Base-by-base conservation (phyloP, 2,888 invertebrate species). In the Macrostomum cliftonense region DNA sequence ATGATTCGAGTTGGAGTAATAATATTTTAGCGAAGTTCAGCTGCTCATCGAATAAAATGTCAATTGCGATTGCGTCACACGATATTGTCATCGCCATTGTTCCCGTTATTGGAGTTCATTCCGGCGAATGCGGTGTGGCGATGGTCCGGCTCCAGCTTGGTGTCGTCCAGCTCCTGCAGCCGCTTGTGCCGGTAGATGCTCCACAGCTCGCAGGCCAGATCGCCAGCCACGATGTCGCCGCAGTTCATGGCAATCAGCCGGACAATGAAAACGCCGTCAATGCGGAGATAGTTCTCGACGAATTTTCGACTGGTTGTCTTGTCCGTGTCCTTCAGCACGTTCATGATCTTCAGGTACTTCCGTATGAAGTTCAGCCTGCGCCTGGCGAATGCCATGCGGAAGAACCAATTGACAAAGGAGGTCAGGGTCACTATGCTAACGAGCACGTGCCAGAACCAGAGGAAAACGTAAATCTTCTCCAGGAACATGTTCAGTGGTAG, bases 291-390 rank as follows among this genome's bases (percentile, higher is more conserved):
- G 47, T 64, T 61, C 53, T 64, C 58, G 1, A 63, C 62, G 51
- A 68, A 68, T 16, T 63, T 57, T 37, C 66, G 64, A 45, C 67
- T 68, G 13, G 63, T 54, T 47, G 61, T 62, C 52, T 61, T 60
- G 45, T 65, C 65, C 28, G 64, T 62, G 14, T 64, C 63, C 43
- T 61, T 60, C 20, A 71, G 59, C 19, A 68, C 62, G 56, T 67
- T 68, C 66, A 72, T 70, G 47, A 70, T 64, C 55, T 71, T 68
- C 20, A 72, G 61, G 52, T 71, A 67, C 54, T 71, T 73, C 44
- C 70, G 57, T 56, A 72, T 65, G 55, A 72, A 69, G 44, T 71
- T 46, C 17, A 59, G 54, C 49, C 58, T 57, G 12, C 57, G 57
- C 16, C 54, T 56, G 54, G 58, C 55, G 50, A 59, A 59, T 46